Conservation (phyloP, 2,888 invertebrate genomes). For the Epinotia nisella region DNA sequence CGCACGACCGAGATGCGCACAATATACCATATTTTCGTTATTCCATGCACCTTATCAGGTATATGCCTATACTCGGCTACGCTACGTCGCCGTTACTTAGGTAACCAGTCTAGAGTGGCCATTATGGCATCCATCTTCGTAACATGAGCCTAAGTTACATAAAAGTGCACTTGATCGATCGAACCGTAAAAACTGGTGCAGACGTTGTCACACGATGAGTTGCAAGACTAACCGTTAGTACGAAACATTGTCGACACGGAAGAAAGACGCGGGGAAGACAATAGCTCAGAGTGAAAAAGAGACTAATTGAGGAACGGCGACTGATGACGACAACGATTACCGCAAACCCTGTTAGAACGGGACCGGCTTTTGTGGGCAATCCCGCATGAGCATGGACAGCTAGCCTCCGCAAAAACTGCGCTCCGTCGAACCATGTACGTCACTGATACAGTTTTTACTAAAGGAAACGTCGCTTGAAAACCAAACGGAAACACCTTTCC, state of each 20-base stretch:
- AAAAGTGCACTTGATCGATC: constrained; percentile 58
- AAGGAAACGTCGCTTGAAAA: constrained; percentile 41
- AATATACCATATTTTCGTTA: constrained; percentile 49
- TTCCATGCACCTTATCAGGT: neutral
- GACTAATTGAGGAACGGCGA: constrained; percentile 64
- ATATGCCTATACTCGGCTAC: constrained; percentile 13
- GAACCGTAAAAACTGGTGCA: constrained; percentile 59
- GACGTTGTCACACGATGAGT: constrained; percentile 63
- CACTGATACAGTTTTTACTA: constrained; percentile 56
- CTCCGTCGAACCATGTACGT: constrained; percentile 55
- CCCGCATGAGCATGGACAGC: constrained; percentile 57
- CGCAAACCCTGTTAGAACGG: constrained; percentile 74
- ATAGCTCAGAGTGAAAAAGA: constrained; percentile 64
- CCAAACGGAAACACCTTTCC: constrained; percentile 41
- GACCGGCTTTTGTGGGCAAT: constrained; percentile 66
- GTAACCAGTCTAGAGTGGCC: constrained; percentile 46
- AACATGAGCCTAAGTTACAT: constrained; percentile 51
- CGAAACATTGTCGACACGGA: constrained; percentile 54
- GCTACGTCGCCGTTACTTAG: constrained; percentile 37
- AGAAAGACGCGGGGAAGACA: constrained; percentile 62
- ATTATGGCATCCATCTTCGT: constrained; percentile 52
- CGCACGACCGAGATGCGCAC: constrained; percentile 55
- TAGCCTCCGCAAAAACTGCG: constrained; percentile 60
- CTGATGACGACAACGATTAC: constrained; percentile 66
- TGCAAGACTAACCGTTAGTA: constrained; percentile 69